Evolutionary conservation across 1,140 invertebrate genomes (phyloP).

Genomic region (Phocides pigmalion): DNA sequence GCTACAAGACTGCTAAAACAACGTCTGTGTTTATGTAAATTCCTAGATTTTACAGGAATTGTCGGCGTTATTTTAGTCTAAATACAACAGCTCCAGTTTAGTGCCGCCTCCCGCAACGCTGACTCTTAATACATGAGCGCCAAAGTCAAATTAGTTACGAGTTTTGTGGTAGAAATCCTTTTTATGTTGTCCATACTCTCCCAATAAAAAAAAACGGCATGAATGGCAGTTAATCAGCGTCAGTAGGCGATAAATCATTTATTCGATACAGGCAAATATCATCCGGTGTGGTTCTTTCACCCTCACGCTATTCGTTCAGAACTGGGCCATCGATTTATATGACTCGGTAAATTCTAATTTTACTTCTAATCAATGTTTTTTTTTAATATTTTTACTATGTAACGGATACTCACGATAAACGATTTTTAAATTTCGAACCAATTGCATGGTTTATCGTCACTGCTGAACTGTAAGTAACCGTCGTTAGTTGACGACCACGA

Average conservation of each 20-base stretch:
- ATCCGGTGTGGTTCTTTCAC: neutral
- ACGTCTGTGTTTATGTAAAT: too few relatives aligned
- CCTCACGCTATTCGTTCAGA: neutral
- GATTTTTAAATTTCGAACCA: neutral
- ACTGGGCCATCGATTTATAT: neutral
- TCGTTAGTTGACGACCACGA: too few relatives aligned
- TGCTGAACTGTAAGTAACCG: too few relatives aligned
- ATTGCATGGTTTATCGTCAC: too few relatives aligned
- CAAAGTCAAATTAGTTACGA: too few relatives aligned
- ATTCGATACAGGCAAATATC: neutral
- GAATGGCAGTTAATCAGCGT: neutral
- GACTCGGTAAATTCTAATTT: neutral
- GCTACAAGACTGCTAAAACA: too few relatives aligned
- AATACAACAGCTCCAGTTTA: too few relatives aligned
- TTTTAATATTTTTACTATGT: too few relatives aligned
- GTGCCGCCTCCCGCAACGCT: too few relatives aligned
- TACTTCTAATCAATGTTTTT: neutral
- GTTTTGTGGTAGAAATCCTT: neutral
- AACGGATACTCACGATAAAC: neutral
- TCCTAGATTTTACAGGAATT: too few relatives aligned
- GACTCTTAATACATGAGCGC: too few relatives aligned
- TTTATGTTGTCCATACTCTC: neutral
- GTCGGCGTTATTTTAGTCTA: too few relatives aligned
- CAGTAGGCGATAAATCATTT: neutral
- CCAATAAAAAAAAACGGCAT: neutral